phyloP scores from a whole-genome alignment of 1,140 invertebrate genomes.

The Eulimnadia texana region DNA sequence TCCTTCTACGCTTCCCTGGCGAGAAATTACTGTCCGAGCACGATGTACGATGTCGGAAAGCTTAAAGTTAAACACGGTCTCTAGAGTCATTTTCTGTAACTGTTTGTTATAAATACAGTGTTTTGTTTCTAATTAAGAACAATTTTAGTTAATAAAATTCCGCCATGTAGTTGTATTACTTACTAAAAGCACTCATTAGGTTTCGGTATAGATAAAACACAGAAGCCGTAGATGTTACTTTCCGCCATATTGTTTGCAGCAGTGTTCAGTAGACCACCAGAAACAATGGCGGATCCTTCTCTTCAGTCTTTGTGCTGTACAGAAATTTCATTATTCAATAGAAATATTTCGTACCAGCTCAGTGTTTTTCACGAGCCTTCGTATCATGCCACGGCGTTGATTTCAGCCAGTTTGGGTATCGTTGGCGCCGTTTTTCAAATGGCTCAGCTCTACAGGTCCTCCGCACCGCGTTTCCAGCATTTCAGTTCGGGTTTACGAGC shows the following conservation, averaged over 20 bases:
- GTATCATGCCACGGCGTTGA: constrained; percentile 54
- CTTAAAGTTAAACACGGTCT: background rate
- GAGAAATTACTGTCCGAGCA: background rate
- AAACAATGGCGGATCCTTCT: constrained; percentile 54
- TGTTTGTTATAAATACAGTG: no score
- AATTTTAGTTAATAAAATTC: background rate
- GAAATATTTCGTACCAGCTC: constrained; percentile 19
- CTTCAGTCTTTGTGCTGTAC: constrained; percentile 64
- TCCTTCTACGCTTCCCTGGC: background rate
- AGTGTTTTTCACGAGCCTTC: constrained; percentile 48
- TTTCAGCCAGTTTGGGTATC: constrained; percentile 53
- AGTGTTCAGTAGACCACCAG: background rate
- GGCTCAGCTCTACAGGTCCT: constrained; percentile 10
- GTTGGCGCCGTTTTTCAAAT: constrained; percentile 59
- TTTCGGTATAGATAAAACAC: background rate
- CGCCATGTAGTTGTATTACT: no score
- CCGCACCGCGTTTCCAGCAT: background rate
- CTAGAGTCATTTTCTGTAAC: no score
- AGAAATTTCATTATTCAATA: constrained; percentile 28
- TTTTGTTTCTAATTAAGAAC: background rate
- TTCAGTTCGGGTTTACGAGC: constrained; percentile 31
- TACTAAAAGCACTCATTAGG: no score
- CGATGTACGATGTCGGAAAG: background rate
- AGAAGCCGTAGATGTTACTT: background rate
- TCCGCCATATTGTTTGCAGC: background rate